phyloP scores from a whole-genome alignment of 1,140 invertebrate species.

The Pygmarrhopalites habei region DNA sequence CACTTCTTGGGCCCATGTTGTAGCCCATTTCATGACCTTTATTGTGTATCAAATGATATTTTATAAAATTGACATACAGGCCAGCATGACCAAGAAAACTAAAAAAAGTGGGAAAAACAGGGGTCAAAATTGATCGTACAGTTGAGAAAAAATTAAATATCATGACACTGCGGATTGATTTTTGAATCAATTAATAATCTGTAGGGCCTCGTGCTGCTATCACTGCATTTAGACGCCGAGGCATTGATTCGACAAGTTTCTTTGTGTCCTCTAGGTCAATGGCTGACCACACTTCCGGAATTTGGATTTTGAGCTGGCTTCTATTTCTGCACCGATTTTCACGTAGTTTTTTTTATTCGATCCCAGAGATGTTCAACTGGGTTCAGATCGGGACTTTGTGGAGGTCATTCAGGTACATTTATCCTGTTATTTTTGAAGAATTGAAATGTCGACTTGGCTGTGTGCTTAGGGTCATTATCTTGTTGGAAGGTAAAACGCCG shows the following conservation, averaged over 20 bases:
- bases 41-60: no score
- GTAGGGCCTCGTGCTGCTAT: conserved; percentile 38
- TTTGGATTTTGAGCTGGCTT: conserved; percentile 38
- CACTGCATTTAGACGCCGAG: conserved; percentile 30
- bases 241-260: conserved; percentile 38
- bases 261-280: conserved; percentile 30
- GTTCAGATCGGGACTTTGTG: conserved; percentile 41
- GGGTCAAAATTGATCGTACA: no score
- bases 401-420: conserved; percentile 39
- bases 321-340: conserved; percentile 3
- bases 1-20: no score
- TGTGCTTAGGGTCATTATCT: no score
- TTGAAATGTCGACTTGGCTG: conserved; percentile 29
- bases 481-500: conserved; percentile 34
- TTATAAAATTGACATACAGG: no score
- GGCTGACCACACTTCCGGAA: conserved; percentile 44
- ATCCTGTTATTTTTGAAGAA: conserved; percentile 39
- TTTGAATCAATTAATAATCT: no score
- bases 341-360: neutral
- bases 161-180: no score
- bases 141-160: no score
- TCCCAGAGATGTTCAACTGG: conserved; percentile 40
- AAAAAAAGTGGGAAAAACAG: no score
- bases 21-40: no score
- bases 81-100: no score